Percentiles rank a stretch among this genome's conserved stretches.
These are phyloP conservation scores for Rhinophrynus dorsalis DNA, from an alignment of 2,797 vertebrate species.

Conservation along the genomic window DNA sequence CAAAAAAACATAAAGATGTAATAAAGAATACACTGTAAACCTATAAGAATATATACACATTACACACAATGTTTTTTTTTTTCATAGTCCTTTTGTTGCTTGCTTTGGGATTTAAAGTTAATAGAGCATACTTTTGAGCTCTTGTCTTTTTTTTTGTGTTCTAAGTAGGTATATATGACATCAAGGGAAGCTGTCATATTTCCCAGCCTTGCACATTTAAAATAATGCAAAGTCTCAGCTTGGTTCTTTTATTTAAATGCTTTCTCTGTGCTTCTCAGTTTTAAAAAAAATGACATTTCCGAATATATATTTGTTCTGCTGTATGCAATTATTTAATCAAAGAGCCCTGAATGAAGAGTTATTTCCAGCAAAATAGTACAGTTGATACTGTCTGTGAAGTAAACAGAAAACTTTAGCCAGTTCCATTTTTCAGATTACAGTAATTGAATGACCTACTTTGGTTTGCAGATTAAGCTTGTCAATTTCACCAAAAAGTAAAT, in stretches of 20 bases:
- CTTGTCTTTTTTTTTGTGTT: slow-evolving; percentile 4
- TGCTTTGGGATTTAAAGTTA: slow-evolving; percentile 13
- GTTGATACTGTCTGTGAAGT: neutral
- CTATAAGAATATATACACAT: neutral
- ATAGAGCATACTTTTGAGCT: slow-evolving; percentile 6
- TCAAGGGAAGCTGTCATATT: neutral
- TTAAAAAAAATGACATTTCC: neutral
- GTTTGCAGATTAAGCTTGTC: no score
- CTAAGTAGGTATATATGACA: neutral
- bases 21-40: slow-evolving; percentile 7
- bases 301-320: neutral
- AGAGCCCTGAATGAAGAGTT: neutral
- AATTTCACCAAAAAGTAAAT: no score
- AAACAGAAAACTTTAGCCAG: neutral
- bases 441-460: neutral
- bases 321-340: neutral
- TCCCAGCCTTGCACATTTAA: neutral
- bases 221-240: neutral
- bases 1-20: neutral
- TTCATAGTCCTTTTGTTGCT: slow-evolving; percentile 3
- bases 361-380: neutral
- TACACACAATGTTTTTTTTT: slow-evolving; percentile 10
- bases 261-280: neutral
- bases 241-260: neutral
- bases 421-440: neutral